Percentiles rank a stretch among this genome's conserved stretches.
Conservation (phyloP, 2,113 vertebrate species). For the Promerops cafer region DNA sequence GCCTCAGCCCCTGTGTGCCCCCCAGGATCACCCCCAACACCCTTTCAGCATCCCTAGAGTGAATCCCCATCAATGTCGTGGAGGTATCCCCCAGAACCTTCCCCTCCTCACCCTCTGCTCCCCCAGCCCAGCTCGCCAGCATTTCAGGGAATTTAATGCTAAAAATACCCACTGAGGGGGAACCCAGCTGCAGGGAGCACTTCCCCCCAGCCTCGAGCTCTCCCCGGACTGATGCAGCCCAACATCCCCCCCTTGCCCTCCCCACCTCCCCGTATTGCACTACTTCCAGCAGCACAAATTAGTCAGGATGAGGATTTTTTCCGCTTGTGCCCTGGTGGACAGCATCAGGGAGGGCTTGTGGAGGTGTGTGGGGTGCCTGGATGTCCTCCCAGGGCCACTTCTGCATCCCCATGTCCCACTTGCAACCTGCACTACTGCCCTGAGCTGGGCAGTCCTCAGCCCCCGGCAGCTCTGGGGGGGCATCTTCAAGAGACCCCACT, state of each 20-base stretch:
- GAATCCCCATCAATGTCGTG: not conserved
- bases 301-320: not conserved
- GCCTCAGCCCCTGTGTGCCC: too few species aligned
- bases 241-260: not conserved
- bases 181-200: not conserved
- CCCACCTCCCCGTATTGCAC: accelerated
- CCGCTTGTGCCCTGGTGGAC: not conserved
- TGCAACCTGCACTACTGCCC: not conserved
- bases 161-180: not conserved
- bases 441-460: not conserved
- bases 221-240: not conserved
- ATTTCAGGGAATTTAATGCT: not conserved
- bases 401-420: not conserved
- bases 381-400: not conserved
- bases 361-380: not conserved
- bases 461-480: not conserved
- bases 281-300: not conserved
- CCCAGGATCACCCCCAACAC: too few species aligned
- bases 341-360: accelerated
- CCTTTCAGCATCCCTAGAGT: not conserved
- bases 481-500: not conserved
- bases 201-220: not conserved
- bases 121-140: not conserved
- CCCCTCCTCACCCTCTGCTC: not conserved
- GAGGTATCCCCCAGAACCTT: not conserved